Percentiles rank a stretch among this genome's conserved stretches.
Evolutionary conservation across 2,797 vertebrate species (phyloP).

Genomic region (Acanthopagrus latus): DNA sequence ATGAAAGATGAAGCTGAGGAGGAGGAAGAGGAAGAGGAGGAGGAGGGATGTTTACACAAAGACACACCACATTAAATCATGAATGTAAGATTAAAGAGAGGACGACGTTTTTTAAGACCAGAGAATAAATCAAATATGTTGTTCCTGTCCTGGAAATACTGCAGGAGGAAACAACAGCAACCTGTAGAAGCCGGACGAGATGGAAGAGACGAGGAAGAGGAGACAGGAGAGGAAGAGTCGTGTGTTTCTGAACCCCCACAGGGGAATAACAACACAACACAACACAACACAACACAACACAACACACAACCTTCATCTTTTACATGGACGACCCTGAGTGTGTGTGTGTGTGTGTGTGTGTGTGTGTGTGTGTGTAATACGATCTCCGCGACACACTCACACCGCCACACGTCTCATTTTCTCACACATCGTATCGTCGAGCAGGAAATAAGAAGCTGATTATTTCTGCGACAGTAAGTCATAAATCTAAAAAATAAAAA

Average conservation of each 20-base stretch:
- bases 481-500: not conserved
- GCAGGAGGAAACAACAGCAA: not conserved
- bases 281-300: conserved; percentile 18
- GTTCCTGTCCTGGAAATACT: not conserved
- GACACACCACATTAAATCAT: not conserved
- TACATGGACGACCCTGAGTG: not conserved
- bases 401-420: not conserved
- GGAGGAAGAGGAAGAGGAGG: not conserved
- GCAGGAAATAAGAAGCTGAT: no score
- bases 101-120: not conserved
- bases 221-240: not conserved
- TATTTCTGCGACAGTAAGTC: not conserved
- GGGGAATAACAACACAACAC: no score
- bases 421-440: no score
- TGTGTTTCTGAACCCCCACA: not conserved
- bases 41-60: conserved; percentile 6
- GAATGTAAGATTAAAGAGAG: not conserved
- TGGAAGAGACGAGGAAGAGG: rapidly evolving
- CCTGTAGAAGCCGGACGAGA: not conserved
- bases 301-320: conserved; percentile 9
- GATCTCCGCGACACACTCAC: not conserved
- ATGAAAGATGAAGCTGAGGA: conserved; percentile 15
- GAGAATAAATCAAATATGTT: not conserved
- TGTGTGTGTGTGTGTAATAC: not conserved
- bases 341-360: no score